Evolutionary conservation across 2,888 invertebrate genomes (phyloP), one percentile per base, ranked within the genome.

Genomic region (Meganola albula): DNA sequence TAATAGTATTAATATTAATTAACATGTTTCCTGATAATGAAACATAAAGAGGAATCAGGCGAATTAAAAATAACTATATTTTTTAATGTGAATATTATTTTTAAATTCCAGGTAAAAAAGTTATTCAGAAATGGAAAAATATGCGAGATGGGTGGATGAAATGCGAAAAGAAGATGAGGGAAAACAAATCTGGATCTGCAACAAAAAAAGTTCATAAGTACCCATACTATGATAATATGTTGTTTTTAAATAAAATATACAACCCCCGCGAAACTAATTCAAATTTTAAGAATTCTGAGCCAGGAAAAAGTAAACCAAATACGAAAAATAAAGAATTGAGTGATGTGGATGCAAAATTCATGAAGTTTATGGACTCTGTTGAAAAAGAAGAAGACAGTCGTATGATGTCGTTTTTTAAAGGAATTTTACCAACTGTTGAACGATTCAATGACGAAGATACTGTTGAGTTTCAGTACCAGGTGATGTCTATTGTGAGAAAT

Each of bases 391-490:
- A 53, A 13, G 38, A 46, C 5, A 49, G 38, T 37, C 39, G 48
- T 9, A 32, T 42, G 29, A 44, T 43, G 44, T 48, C 27, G 24
- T 53, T 49, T 48, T 43, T 41, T 40, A 34, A 39, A 34, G 34
- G 37, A n/a, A 38, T 37, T 21, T 10, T 10, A 14, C 23, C 44
- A 29, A 40, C 44, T 21, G 46, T 53, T 12, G 42, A 46, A 29
- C 39, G 37, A 22, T 49, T 46, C 27, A 40, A 35, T 29, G 47
- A 48, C 31, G 44, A 38, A 35, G 44, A 53, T 30, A 37, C 28
- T 33, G 45, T 53, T 37, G 48, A 53, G 30, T 50, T 49, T 21
- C 46, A 53, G 24, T 52, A 40, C 24, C 49, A 48, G 34, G 46
- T 48, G 27, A 27, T 48, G 35, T 24, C 24, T 5, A 12, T 32